A percentile compares a stretch with the other conserved stretches of the same genome.
Conservation (phyloP, 2,113 vertebrate genomes). For the Vanacampus margaritifer region DNA sequence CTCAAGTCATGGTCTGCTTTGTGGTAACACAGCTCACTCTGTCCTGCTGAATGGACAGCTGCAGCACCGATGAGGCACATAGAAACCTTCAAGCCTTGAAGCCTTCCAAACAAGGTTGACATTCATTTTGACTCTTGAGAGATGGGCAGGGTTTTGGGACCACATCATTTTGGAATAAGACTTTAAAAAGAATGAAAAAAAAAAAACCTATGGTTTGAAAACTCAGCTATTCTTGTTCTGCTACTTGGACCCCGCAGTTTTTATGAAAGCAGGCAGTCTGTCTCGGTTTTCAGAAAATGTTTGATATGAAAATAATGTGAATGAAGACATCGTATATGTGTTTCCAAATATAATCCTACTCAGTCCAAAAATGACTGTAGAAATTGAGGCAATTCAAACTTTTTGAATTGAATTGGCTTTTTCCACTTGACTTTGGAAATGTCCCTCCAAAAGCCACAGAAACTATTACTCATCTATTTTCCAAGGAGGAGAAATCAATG, state of each 20-base stretch:
- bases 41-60: slow-evolving; percentile 19
- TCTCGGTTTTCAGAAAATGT: neutral
- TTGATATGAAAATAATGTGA: neutral
- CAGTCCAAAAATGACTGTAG: neutral
- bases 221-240: neutral
- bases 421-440: neutral
- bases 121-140: slow-evolving; percentile 7
- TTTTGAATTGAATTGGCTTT: neutral
- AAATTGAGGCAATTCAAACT: neutral
- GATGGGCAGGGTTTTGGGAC: neutral
- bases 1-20: slow-evolving; percentile 23
- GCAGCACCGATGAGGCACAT: slow-evolving; percentile 17
- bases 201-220: neutral
- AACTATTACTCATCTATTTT: neutral
- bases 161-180: neutral
- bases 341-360: neutral
- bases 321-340: neutral
- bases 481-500: neutral
- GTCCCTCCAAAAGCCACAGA: neutral
- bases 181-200: neutral
- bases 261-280: neutral
- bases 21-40: slow-evolving; percentile 20
- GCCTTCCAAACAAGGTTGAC: slow-evolving; percentile 26
- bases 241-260: neutral
- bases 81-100: slow-evolving; percentile 3